phyloP scores from a whole-genome alignment of 2,888 invertebrate genomes.

The Cyrtodaria siliqua region DNA sequence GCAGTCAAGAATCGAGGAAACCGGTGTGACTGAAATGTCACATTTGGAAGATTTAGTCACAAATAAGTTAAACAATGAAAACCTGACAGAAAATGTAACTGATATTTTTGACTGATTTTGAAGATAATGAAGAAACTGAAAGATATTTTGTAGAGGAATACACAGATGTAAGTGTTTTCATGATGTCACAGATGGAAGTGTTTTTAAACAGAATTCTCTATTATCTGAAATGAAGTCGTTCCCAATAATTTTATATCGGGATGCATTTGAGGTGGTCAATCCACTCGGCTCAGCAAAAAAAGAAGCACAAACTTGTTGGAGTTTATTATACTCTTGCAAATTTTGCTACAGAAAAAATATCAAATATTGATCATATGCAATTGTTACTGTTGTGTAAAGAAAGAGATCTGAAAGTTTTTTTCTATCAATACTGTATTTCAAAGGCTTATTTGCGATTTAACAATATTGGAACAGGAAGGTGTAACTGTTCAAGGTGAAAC shows the following conservation, averaged over 20 bases:
- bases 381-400: constrained; percentile 45
- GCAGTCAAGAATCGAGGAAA: no score
- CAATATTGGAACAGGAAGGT: no score
- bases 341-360: constrained; percentile 21
- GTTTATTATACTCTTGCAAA: constrained; percentile 45
- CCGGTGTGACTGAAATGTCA: no score
- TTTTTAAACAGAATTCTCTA: constrained; percentile 26
- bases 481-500: no score
- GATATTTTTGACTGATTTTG: constrained; percentile 7
- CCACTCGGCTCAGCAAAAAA: constrained; percentile 56
- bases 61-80: no score
- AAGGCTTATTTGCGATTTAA: no score
- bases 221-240: constrained; percentile 9
- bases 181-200: constrained; percentile 29
- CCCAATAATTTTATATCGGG: constrained; percentile 41
- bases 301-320: constrained; percentile 39
- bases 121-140: constrained; percentile 5
- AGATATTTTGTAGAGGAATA: constrained; percentile 18
- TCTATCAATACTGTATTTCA: no score
- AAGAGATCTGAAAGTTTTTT: constrained; percentile 36
- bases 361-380: constrained; percentile 50
- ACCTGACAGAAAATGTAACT: no score
- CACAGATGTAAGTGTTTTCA: constrained; percentile 24
- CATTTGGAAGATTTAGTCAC: no score
- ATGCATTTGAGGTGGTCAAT: constrained; percentile 59